Base-by-base conservation (phyloP, 2,888 invertebrate species). In the Microctonus brassicae region DNA sequence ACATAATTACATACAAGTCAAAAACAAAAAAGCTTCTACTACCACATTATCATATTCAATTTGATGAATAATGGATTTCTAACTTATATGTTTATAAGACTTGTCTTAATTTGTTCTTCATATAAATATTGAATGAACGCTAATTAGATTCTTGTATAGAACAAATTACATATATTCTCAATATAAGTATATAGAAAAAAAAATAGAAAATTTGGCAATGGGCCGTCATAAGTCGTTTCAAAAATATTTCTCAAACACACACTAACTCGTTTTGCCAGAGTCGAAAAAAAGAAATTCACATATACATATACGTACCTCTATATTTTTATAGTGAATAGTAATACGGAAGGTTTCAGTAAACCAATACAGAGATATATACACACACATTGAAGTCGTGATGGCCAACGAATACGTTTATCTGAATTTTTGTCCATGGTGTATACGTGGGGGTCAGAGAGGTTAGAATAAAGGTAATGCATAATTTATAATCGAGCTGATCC, bases 401-500 rank as follows among this genome's bases (percentile, higher is more conserved):
- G 5, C 17, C n/a, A 36, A 57, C 6, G 22, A 36, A 53, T 53
- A 64, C 71, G 60, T 58, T 75, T 61, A 69, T 75, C 63, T 47
- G 73, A 70, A 77, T 77, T 77, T 73, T 77, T 69, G 69, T 34
- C 20, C 47, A 47, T 64, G 24, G 67, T 62, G 53, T 57, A 72
- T 68, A 68, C 69, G 72, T 66, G 65, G 68, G 73, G 69, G 69
- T 64, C 22, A 72, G 62, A 52, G 55, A 70, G 62, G 58, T 9
- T 17, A 6, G 10, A 58, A 34, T 58, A 57, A 29, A 77, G 84
- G 82, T 83, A 83, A 83, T 84, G 81, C 82, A 86, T 87, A 87
- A 87, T 87, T 87, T 87, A 87, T 87, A 87, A 87, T 86, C 87
- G 86, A 85, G 78, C 84, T 83, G 85, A 83, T 83, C 80, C 81